phyloP scores from a whole-genome alignment of 2,888 invertebrate genomes.

The Pyralis farinalis region DNA sequence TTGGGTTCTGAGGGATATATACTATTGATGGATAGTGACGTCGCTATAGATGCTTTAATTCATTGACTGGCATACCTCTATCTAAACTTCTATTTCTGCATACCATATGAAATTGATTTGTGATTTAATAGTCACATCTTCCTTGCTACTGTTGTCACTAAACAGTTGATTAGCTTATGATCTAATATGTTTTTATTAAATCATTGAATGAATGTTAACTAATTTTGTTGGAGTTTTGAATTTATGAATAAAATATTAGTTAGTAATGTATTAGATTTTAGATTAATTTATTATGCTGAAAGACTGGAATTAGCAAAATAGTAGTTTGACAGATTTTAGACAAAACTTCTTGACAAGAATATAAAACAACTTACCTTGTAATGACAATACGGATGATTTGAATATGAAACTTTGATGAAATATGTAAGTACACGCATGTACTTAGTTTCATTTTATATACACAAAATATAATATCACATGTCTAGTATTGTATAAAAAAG shows the following conservation, averaged over 20 bases:
- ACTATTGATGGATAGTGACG: slow-evolving; percentile 41
- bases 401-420: no score
- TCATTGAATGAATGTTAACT: slow-evolving; percentile 37
- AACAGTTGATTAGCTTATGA: slow-evolving; percentile 68
- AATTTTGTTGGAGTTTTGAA: slow-evolving; percentile 21
- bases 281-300: no score
- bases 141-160: slow-evolving; percentile 72
- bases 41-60: slow-evolving; percentile 49
- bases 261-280: background rate
- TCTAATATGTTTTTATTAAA: slow-evolving; percentile 44
- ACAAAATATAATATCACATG: no score
- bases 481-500: no score
- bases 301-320: no score
- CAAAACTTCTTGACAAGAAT: no score
- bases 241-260: slow-evolving; percentile 6
- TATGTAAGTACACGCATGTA: no score
- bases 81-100: slow-evolving; percentile 60
- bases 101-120: slow-evolving; percentile 52
- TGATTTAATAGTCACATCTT: slow-evolving; percentile 54
- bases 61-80: slow-evolving; percentile 60
- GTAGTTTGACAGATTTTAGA: no score
- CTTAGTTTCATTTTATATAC: no score
- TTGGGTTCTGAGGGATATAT: no score
- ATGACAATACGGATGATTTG: no score
- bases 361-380: no score